Evolutionary conservation across 2,888 invertebrate species (phyloP).

Genomic region (Agapostemon virescens): DNA sequence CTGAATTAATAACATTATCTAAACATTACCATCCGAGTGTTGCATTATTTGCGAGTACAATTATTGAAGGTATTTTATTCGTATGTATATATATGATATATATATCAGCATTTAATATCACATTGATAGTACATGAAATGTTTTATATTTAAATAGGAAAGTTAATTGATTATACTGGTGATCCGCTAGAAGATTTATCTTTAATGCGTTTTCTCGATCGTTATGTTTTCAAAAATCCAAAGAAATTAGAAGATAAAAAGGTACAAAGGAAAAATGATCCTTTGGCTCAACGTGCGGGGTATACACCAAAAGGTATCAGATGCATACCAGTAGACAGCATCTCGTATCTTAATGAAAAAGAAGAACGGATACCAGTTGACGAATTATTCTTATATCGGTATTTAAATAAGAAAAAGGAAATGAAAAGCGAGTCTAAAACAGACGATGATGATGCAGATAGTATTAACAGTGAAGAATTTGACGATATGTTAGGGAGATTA

Average conservation of each 20-base stretch:
- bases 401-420: conserved; percentile 66
- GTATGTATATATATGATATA: conserved; percentile 1
- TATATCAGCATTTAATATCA: neutral
- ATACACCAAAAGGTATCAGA: conserved; percentile 86
- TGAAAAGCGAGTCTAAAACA: conserved; percentile 70
- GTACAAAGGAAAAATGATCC: conserved; percentile 84
- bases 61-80: conserved; percentile 84
- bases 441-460: conserved; percentile 80
- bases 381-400: conserved; percentile 92
- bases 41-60: conserved; percentile 90
- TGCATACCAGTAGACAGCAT: conserved; percentile 88
- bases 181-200: conserved; percentile 96
- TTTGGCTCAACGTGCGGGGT: conserved; percentile 85
- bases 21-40: conserved; percentile 96
- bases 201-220: conserved; percentile 95
- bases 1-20: conserved; percentile 88
- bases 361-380: conserved; percentile 91
- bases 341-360: conserved; percentile 86
- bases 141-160: conserved; percentile 81
- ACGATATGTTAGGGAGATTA: conserved; percentile 81
- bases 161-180: conserved; percentile 92
- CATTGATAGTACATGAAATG: conserved; percentile 1
- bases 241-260: conserved; percentile 83
- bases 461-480: conserved; percentile 81
- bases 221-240: conserved; percentile 97